These are phyloP conservation scores for Abramis brama DNA, from an alignment of 2,113 vertebrate species.

Conservation along the genomic window DNA sequence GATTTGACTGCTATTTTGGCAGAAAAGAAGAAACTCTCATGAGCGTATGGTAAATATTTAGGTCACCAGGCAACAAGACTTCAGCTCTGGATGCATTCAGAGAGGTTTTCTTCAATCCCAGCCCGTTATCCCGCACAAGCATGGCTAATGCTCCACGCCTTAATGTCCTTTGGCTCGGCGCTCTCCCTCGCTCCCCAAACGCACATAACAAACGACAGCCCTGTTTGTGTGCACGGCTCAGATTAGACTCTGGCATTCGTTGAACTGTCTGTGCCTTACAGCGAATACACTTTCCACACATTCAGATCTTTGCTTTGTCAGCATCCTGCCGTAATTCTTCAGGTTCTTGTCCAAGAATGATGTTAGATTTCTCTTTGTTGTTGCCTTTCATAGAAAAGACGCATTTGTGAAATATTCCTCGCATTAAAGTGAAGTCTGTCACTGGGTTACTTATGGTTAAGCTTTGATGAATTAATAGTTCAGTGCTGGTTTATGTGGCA, in stretches of 20 bases:
- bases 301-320: neutral
- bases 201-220: slow-evolving; percentile 45
- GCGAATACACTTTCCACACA: slow-evolving; percentile 3
- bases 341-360: neutral
- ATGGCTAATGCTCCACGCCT: slow-evolving; percentile 49
- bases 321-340: neutral
- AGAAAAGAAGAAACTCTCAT: slow-evolving; percentile 62
- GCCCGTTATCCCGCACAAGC: slow-evolving; percentile 37
- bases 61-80: slow-evolving; percentile 72
- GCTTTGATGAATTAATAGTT: neutral
- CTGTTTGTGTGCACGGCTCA: slow-evolving; percentile 32
- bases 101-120: slow-evolving; percentile 69
- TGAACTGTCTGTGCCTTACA: neutral
- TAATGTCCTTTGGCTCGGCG: slow-evolving; percentile 55
- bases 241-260: neutral
- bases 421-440: neutral
- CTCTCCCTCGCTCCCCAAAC: slow-evolving; percentile 41
- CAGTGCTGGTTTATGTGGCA: neutral
- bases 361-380: neutral
- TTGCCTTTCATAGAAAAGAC: neutral
- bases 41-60: slow-evolving; percentile 75
- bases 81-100: slow-evolving; percentile 61
- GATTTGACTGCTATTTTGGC: slow-evolving; percentile 64
- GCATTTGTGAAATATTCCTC: neutral
- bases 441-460: neutral